phyloP scores from a whole-genome alignment of 2,797 vertebrate species.

The Sebastes kiyomatsui region DNA sequence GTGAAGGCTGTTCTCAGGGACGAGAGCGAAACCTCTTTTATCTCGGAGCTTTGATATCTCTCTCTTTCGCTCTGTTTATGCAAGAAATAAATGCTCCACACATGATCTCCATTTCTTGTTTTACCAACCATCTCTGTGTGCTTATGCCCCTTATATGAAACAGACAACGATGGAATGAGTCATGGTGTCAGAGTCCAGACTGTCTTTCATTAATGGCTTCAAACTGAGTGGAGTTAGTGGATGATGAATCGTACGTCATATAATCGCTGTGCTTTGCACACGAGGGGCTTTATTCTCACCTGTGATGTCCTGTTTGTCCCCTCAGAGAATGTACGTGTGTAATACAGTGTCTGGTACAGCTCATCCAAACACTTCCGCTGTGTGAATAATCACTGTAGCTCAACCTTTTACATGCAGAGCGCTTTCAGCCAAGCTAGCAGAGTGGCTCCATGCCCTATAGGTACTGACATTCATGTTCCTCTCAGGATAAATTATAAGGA shows the following conservation, averaged over 20 bases:
- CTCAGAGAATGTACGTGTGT: background rate
- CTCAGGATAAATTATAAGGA: background rate
- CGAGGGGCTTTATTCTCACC: constrained; percentile 24
- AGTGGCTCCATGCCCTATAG: background rate
- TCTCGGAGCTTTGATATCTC: constrained; percentile 42
- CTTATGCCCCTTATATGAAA: constrained; percentile 5
- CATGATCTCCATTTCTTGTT: constrained; percentile 8
- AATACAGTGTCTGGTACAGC: background rate
- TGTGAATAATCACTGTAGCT: background rate
- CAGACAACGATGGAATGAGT: constrained; percentile 34
- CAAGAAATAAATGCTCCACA: constrained; percentile 20
- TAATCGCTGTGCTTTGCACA: constrained; percentile 40
- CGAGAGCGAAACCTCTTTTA: constrained; percentile 36
- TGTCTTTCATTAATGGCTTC: constrained; percentile 55
- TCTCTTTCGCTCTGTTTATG: constrained; percentile 30
- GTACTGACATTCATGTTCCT: background rate
- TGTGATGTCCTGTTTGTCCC: constrained; percentile 41
- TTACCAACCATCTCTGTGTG: background rate
- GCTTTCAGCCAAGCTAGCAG: background rate
- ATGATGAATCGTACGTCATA: constrained; percentile 39
- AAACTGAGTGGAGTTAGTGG: constrained; percentile 28
- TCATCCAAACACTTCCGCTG: constrained; percentile 5
- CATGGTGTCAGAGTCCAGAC: constrained; percentile 29
- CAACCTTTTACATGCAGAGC: background rate
- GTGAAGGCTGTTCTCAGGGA: constrained; percentile 54